A percentile compares a stretch with the other conserved stretches of the same genome.
phyloP scores from a whole-genome alignment of 2,797 vertebrate genomes.

The Sus cebifrons region DNA sequence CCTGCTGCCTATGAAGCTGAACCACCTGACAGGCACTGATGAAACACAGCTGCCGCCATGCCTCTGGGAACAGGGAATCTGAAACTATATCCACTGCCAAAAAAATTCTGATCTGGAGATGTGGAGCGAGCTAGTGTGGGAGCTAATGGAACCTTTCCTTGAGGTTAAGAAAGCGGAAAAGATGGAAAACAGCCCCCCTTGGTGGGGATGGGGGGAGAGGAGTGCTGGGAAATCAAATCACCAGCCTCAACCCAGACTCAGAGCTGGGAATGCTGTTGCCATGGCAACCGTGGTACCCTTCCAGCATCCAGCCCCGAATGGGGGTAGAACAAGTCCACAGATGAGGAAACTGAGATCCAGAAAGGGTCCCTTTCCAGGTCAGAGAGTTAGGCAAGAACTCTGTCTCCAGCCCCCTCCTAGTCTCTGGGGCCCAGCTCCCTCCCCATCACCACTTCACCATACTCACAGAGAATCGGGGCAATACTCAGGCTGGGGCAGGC shows the following conservation, averaged over 20 bases:
- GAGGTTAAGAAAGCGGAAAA: constrained; percentile 44
- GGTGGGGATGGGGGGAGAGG: neutral
- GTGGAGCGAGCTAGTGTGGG: constrained; percentile 13
- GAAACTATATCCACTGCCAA: neutral
- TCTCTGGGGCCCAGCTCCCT: neutral
- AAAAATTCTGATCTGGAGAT: neutral
- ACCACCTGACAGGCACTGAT: neutral
- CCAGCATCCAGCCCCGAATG: neutral
- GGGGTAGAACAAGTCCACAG: constrained; percentile 16
- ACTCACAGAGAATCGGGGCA: constrained; percentile 97
- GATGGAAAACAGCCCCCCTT: constrained; percentile 56
- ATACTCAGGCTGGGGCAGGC: constrained; percentile 96
- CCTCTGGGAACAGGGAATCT: constrained; percentile 19
- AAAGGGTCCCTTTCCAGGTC: neutral
- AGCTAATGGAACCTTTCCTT: constrained; percentile 57
- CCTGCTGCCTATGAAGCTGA: neutral
- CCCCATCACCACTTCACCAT: neutral
- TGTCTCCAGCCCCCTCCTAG: neutral
- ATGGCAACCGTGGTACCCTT: constrained; percentile 70
- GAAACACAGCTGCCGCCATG: neutral
- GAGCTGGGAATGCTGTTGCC: constrained; percentile 76
- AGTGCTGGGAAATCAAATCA: constrained; percentile 77
- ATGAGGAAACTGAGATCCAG: constrained; percentile 74
- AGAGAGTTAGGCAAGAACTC: neutral
- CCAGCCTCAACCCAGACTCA: constrained; percentile 76